Base-by-base conservation (phyloP, 1,140 invertebrate species). In the Kradibia gibbosae region DNA sequence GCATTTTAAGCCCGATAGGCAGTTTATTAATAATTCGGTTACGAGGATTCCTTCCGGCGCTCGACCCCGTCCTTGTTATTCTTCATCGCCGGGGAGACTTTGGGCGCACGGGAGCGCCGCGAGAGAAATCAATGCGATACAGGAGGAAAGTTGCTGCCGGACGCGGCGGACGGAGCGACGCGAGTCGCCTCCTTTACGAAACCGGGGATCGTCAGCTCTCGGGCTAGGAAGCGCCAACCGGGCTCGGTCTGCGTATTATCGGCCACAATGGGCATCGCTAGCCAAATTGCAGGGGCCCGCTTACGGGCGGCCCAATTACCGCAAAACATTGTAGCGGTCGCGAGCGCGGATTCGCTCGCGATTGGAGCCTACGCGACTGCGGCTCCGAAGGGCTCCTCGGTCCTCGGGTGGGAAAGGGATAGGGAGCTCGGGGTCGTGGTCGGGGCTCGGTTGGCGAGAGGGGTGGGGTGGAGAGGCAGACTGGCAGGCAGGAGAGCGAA, bases 191-290 rank as follows among this genome's bases (percentile, higher is more conserved):
- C 22, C 13, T 5, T 11, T 11, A 53, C 10, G 20, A 3, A 17
- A 53, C 15, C 3, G 50, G 50, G 20, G 22, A 53, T 22, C 7
- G 42, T 5, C 5, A 45, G n/a, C n/a, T n/a, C n/a, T n/a, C 13
- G 42, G 42, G 42, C 5, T 8, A 8, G 42, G 42, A 13, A 45
- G 13, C 13, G 42, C 7, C 7, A 45, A 45, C 13, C 7, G 42
- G 42, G 13, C 5, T 45, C 7, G 42, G 42, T 8, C 5, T 45
- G 42, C 7, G 42, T 5, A 45, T 5, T 45, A 5, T 5, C 13
- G 42, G 62, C 25, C 22, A 10, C 42, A 28, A 73, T 73, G 71
- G 71, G 34, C 45, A 73, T 53, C 31, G 48, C 48, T 48, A 73
- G n/a, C 34, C 71, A 31, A 42, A 15, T 7, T 28, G 20, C 50